Percentiles rank a stretch among this genome's conserved stretches.
These are phyloP conservation scores for Adineta ricciae DNA, from an alignment of 2,888 invertebrate species.

Conservation along the genomic window DNA sequence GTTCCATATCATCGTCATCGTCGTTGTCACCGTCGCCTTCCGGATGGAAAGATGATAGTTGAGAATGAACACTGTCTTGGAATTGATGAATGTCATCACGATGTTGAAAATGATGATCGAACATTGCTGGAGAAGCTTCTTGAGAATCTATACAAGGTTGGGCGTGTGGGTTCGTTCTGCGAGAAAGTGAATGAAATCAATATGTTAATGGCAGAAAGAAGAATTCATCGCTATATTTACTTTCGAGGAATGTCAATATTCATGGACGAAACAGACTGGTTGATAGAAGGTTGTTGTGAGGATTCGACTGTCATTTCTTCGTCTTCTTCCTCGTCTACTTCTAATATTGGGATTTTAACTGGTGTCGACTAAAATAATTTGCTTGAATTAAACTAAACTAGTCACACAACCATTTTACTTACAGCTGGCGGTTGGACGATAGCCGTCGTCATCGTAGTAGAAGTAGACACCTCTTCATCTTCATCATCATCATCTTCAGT, in stretches of 20 bases:
- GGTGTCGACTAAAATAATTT: background rate
- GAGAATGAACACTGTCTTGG: background rate
- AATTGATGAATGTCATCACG: background rate
- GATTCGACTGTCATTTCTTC: background rate
- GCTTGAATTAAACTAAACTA: background rate
- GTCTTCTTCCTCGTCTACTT: background rate
- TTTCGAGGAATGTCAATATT: background rate
- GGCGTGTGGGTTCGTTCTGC: background rate
- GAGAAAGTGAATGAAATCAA: background rate
- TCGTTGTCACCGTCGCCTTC: background rate
- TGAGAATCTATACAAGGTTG: background rate
- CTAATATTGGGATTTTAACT: background rate
- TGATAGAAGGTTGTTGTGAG: background rate
- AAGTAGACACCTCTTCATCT: background rate
- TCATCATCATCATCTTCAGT: background rate
- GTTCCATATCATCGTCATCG: background rate
- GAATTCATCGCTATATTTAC: background rate
- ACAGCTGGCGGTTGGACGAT: background rate
- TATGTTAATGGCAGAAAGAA: background rate
- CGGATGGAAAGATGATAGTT: background rate
- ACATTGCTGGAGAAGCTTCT: background rate
- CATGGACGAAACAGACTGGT: background rate
- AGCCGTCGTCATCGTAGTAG: too few species aligned
- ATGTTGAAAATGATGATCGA: background rate
- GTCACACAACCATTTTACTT: background rate